Conservation (phyloP, 92 coral and sea anemone genomes). For the Epizoanthus illoricatus region DNA sequence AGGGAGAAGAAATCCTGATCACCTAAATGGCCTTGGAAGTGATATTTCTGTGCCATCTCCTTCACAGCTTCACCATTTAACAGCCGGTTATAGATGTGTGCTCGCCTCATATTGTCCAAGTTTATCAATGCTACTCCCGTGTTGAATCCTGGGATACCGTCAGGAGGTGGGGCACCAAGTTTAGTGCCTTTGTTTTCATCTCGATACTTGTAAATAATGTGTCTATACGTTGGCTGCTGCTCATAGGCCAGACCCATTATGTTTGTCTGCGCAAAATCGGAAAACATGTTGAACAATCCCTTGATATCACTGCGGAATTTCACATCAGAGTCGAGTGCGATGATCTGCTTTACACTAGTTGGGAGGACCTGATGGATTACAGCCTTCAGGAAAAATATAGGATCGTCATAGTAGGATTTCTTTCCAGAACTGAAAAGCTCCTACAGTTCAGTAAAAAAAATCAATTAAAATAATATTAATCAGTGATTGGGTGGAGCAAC, state of each 20-base stretch:
- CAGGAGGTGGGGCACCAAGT: slow-evolving; percentile 83
- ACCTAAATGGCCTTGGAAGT: slow-evolving; percentile 82
- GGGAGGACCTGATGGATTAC: slow-evolving; percentile 71
- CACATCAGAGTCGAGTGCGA: slow-evolving; percentile 82
- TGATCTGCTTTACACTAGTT: slow-evolving; percentile 46
- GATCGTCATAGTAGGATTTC: slow-evolving; percentile 69
- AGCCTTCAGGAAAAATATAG: slow-evolving; percentile 83
- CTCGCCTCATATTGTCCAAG: slow-evolving; percentile 68
- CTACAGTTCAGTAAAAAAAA: slow-evolving; percentile 40
- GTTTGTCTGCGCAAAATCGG: slow-evolving; percentile 58
- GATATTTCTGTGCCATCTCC: slow-evolving; percentile 59
- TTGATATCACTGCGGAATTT: slow-evolving; percentile 81
- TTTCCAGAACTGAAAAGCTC: slow-evolving; percentile 52
- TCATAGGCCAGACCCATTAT: slow-evolving; percentile 83
- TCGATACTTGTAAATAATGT: slow-evolving; percentile 61
- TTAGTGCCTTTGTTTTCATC: slow-evolving; percentile 59
- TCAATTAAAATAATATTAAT: neutral
- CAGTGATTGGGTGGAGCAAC: neutral
- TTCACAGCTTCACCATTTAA: slow-evolving; percentile 41
- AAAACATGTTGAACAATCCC: slow-evolving; percentile 75
- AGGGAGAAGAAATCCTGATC: slow-evolving; percentile 90
- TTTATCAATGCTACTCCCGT: slow-evolving; percentile 80
- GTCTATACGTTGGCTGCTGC: slow-evolving; percentile 86
- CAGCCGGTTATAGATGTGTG: slow-evolving; percentile 55
- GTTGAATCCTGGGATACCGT: slow-evolving; percentile 87